phyloP scores from a whole-genome alignment of 2,888 invertebrate species.

The Ormyrus rosae region DNA sequence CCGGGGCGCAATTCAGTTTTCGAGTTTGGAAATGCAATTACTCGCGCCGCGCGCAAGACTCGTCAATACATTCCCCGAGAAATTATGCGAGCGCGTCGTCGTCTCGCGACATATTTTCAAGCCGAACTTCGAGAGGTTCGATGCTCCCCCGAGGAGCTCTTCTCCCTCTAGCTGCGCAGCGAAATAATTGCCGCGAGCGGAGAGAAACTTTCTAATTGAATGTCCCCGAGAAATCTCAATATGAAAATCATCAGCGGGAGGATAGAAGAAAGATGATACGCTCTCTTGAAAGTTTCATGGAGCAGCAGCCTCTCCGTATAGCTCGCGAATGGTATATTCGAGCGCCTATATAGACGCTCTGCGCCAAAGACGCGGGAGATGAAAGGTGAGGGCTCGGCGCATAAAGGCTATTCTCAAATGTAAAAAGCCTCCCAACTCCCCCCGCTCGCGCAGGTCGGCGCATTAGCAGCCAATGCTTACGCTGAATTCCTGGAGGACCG shows the following conservation, averaged over 20 bases:
- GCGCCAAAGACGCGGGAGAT: constrained; percentile 68
- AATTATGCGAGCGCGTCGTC: constrained; percentile 59
- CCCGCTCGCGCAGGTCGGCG: background rate
- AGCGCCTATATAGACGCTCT: constrained; percentile 37
- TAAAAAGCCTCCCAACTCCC: constrained; percentile 12
- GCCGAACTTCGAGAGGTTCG: constrained; percentile 61
- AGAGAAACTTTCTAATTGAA: constrained; percentile 62
- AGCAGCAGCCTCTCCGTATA: constrained; percentile 23
- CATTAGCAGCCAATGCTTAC: constrained; percentile 28
- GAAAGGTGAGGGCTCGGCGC: constrained; percentile 58
- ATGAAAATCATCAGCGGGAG: constrained; percentile 48
- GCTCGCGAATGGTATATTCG: too few relatives aligned
- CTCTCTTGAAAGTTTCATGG: constrained; percentile 42
- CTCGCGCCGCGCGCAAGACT: background rate
- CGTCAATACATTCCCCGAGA: constrained; percentile 66
- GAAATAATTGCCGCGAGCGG: constrained; percentile 53
- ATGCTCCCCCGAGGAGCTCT: constrained; percentile 57
- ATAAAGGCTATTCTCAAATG: constrained; percentile 72
- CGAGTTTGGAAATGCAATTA: constrained; percentile 24
- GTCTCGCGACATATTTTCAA: constrained; percentile 63
- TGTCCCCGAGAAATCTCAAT: constrained; percentile 58
- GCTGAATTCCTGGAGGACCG: constrained; percentile 52
- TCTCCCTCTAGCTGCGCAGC: background rate
- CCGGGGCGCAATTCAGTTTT: constrained; percentile 25
- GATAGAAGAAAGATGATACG: constrained; percentile 53